Percentiles rank a stretch among this genome's conserved stretches.
These are phyloP conservation scores for Polydrusus pterygomalis DNA, from an alignment of 2,888 invertebrate species.

Conservation along the genomic window DNA sequence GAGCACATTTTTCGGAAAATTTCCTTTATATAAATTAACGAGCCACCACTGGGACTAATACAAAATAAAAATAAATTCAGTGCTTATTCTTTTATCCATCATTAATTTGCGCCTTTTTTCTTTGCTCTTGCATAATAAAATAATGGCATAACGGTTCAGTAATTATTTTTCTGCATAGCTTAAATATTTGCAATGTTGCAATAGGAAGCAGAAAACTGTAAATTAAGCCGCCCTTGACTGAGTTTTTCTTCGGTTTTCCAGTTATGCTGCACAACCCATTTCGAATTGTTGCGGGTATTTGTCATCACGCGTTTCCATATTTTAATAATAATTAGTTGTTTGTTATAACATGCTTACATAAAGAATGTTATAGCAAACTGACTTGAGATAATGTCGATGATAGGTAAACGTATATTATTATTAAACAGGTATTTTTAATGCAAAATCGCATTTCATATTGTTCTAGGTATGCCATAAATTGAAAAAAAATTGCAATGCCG, in stretches of 20 bases:
- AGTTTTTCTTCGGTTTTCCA: constrained; percentile 16
- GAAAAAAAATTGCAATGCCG: too few relatives aligned
- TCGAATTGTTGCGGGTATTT: constrained; percentile 24
- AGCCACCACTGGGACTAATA: neutral
- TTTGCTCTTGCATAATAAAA: constrained; percentile 7
- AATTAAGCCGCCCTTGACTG: constrained; percentile 8
- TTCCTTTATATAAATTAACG: too few relatives aligned
- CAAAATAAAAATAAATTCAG: constrained; percentile 7
- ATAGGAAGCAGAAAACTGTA: constrained; percentile 4
- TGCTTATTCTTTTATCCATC: neutral
- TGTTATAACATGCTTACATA: neutral
- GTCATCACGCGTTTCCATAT: constrained; percentile 21
- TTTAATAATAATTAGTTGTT: constrained; percentile 4
- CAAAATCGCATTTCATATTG: too few relatives aligned
- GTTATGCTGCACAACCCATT: constrained; percentile 24
- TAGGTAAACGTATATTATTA: too few relatives aligned
- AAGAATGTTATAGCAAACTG: too few relatives aligned
- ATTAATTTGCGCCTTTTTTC: neutral
- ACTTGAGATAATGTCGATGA: too few relatives aligned
- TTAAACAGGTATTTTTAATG: too few relatives aligned
- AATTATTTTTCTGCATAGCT: neutral
- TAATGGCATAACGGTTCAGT: neutral
- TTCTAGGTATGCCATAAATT: too few relatives aligned
- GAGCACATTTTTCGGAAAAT: too few relatives aligned
- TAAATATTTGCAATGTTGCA: neutral